Percentiles rank a stretch among this genome's conserved stretches.
Conservation (phyloP, 1,140 invertebrate genomes). For the Tetramorium alpestre region DNA sequence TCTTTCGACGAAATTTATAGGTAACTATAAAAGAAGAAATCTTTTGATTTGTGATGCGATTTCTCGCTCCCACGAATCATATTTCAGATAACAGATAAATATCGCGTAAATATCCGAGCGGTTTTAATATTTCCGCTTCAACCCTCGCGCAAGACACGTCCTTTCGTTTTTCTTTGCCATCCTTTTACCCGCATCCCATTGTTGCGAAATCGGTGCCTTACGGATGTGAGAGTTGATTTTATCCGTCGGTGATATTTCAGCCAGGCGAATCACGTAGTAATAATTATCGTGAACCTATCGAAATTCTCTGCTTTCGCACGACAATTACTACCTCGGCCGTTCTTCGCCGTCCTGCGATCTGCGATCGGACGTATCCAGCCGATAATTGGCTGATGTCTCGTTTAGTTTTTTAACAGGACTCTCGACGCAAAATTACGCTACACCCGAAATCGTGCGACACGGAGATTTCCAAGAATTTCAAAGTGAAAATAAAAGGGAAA, state of each 20-base stretch:
- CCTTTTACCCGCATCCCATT: neutral
- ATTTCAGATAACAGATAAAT: neutral
- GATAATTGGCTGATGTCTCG: neutral
- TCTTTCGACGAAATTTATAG: neutral
- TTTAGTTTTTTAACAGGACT: neutral
- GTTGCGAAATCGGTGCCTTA: neutral
- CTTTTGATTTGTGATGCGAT: neutral
- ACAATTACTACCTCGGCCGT: neutral
- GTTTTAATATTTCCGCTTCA: conserved; percentile 6
- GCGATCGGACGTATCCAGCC: neutral
- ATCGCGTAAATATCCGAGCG: neutral
- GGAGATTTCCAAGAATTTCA: neutral
- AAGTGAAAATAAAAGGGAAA: neutral
- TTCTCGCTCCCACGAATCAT: neutral
- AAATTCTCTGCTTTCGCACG: conserved; percentile 10
- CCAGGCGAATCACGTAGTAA: neutral
- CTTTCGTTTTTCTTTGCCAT: neutral
- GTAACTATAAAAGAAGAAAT: neutral
- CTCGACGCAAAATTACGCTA: no score
- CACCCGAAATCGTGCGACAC: neutral
- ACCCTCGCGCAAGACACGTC: conserved; percentile 7
- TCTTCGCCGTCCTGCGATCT: neutral
- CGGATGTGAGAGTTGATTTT: conserved; percentile 54
- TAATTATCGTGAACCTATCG: conserved; percentile 44
- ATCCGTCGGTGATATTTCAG: conserved; percentile 56